phyloP scores from a whole-genome alignment of 2,888 invertebrate genomes.

The Halocaridina rubra region DNA sequence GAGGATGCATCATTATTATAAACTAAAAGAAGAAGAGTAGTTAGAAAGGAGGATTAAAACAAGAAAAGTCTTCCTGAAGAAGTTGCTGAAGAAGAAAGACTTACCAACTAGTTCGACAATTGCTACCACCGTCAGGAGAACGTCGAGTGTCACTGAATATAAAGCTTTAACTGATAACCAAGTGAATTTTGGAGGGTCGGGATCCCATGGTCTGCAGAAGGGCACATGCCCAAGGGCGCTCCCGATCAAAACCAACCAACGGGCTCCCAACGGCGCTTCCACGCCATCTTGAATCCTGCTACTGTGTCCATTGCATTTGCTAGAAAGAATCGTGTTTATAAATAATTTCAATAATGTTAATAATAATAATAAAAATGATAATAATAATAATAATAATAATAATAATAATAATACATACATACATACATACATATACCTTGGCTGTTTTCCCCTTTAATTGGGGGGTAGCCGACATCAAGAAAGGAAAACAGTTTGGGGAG shows the following conservation, averaged over 20 bases:
- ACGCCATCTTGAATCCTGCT: neutral
- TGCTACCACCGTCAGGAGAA: neutral
- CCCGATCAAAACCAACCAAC: neutral
- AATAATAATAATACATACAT: neutral
- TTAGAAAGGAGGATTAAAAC: too few relatives aligned
- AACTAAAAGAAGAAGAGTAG: too few relatives aligned
- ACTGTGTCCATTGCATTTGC: too few relatives aligned
- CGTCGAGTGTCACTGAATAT: neutral
- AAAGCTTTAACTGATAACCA: neutral
- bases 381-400: neutral
- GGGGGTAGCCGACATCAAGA: too few relatives aligned
- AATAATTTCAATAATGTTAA: too few relatives aligned
- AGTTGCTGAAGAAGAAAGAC: too few relatives aligned
- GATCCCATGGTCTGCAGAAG: neutral
- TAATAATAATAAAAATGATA: neutral
- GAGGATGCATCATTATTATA: too few relatives aligned
- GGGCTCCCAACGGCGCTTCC: neutral
- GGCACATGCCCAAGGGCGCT: neutral
- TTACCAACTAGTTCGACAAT: neutral
- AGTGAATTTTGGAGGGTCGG: neutral
- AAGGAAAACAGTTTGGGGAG: too few relatives aligned
- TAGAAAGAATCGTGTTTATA: too few relatives aligned
- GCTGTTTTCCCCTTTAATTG: too few relatives aligned
- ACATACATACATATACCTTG: too few relatives aligned
- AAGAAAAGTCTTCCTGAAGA: too few relatives aligned